A percentile compares a stretch with the other conserved stretches of the same genome.
These are phyloP conservation scores for Mola mola DNA, from an alignment of 2,113 vertebrate species.

Conservation along the genomic window DNA sequence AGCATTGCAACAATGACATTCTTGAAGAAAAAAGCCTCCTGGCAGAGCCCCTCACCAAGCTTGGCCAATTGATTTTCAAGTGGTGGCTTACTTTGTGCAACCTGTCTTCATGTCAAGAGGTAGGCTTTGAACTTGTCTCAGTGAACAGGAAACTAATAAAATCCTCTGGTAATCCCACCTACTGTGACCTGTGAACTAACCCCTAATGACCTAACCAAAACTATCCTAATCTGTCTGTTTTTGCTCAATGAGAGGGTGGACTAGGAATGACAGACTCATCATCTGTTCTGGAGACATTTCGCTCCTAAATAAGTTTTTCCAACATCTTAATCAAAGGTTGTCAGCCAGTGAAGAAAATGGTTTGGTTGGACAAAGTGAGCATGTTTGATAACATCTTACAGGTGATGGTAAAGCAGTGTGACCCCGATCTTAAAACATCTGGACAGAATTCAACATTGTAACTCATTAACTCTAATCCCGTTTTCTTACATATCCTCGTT, in stretches of 20 bases:
- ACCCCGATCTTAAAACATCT: constrained; percentile 28
- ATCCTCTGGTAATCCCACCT: constrained; percentile 48
- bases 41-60: constrained; percentile 19
- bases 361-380: neutral
- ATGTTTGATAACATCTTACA: constrained; percentile 9
- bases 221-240: constrained; percentile 56
- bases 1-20: constrained; percentile 17
- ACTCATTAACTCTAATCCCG: constrained; percentile 29
- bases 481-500: constrained; percentile 60
- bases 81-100: constrained; percentile 18
- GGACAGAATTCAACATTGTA: constrained; percentile 31
- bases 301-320: constrained; percentile 14
- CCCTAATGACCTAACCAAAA: constrained; percentile 38
- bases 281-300: constrained; percentile 19
- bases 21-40: constrained; percentile 9
- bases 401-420: constrained; percentile 1
- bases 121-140: constrained; percentile 49
- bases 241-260: constrained; percentile 41
- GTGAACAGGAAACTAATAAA: constrained; percentile 46
- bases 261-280: constrained; percentile 37
- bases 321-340: constrained; percentile 13
- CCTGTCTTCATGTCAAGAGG: constrained; percentile 24
- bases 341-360: neutral
- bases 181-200: constrained; percentile 38
- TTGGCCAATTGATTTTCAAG: constrained; percentile 44